Conservation (phyloP, 2,113 vertebrate genomes). For the Callopanchax toddi region DNA sequence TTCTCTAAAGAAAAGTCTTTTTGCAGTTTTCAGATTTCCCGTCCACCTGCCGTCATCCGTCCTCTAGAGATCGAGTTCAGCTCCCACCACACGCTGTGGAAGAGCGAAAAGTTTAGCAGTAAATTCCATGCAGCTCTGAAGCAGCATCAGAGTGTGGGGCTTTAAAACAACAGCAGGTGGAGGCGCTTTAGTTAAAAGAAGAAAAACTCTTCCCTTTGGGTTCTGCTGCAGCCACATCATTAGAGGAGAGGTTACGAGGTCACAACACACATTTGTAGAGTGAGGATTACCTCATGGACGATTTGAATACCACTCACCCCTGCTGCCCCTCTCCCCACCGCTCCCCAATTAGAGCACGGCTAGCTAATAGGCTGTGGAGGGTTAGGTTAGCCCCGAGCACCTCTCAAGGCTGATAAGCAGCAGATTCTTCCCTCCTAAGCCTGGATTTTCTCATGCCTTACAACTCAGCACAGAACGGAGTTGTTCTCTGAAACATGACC, state of each 20-base stretch:
- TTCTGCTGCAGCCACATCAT: conserved; percentile 54
- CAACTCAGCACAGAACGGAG: conserved; percentile 43
- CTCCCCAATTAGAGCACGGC: conserved; percentile 72
- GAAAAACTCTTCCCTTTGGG: conserved; percentile 25
- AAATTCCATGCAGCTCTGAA: no score
- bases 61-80: conserved; percentile 20
- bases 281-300: conserved; percentile 74
- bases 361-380: conserved; percentile 70
- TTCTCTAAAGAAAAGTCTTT: no score
- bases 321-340: conserved; percentile 52
- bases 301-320: conserved; percentile 73
- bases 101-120: no score
- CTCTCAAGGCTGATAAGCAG: conserved; percentile 74
- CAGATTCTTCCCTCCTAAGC: conserved; percentile 74
- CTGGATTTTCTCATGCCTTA: conserved; percentile 70
- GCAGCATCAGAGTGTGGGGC: no score
- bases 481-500: conserved; percentile 66
- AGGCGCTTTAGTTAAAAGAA: not conserved
- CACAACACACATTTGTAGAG: conserved; percentile 75
- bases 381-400: conserved; percentile 57
- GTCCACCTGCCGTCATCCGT: not conserved
- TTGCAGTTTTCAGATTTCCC: no score
- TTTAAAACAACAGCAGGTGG: not conserved
- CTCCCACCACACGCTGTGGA: conserved; percentile 10
- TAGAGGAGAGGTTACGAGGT: conserved; percentile 64